Evolutionary conservation across 2,797 vertebrate genomes (phyloP).

Genomic region (Sylvilagus floridanus): DNA sequence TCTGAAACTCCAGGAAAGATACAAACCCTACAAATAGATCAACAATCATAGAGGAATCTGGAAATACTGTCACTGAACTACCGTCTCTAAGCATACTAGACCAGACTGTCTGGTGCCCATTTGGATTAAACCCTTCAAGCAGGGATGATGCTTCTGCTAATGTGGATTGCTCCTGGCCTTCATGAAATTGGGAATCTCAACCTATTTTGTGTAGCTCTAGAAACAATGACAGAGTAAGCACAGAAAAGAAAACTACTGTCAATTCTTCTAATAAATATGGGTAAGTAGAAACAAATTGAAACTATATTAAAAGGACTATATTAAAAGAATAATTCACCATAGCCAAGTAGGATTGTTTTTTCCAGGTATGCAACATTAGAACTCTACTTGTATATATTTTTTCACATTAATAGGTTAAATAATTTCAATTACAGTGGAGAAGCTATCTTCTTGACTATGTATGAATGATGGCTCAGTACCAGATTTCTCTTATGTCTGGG

Average conservation of each 20-base stretch:
- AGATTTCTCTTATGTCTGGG: neutral
- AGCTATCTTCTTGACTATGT: neutral
- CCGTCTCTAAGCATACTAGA: neutral
- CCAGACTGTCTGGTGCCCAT: neutral
- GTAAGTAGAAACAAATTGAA: neutral
- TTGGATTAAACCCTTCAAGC: conserved; percentile 15
- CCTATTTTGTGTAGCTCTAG: neutral
- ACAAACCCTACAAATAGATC: neutral
- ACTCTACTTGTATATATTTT: neutral
- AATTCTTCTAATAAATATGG: conserved; percentile 7
- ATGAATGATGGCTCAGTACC: neutral
- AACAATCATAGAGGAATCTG: neutral
- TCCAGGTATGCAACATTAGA: neutral
- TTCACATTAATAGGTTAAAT: neutral
- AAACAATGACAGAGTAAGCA: conserved; percentile 4
- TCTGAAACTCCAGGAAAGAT: neutral
- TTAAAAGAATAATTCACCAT: neutral
- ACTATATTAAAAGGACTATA: neutral
- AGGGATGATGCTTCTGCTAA: conserved; percentile 20
- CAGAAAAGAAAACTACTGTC: neutral
- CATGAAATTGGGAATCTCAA: conserved; percentile 4
- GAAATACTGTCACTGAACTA: neutral
- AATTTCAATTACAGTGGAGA: neutral
- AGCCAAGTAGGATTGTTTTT: neutral
- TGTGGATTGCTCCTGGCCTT: neutral